phyloP scores from a whole-genome alignment of 2,888 invertebrate genomes.

The Platycnemis pennipes region DNA sequence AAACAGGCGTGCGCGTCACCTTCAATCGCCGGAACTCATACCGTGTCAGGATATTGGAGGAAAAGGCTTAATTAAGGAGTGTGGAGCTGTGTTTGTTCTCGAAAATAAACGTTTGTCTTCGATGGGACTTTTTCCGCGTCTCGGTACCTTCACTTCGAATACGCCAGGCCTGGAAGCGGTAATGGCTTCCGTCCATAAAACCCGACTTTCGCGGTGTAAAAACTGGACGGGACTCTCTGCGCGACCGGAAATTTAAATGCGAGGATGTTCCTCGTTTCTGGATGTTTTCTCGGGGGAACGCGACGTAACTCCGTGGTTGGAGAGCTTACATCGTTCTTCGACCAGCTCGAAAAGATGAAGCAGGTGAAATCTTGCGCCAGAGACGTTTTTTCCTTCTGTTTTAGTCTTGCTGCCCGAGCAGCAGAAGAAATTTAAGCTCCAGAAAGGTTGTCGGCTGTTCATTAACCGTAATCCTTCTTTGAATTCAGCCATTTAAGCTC shows the following conservation, averaged over 20 bases:
- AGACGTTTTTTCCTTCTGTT: not conserved
- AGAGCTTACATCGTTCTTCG: not conserved
- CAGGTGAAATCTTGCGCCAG: not conserved
- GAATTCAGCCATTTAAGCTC: not conserved
- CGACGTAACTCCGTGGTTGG: not conserved
- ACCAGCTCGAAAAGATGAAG: not conserved
- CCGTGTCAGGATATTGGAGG: not conserved
- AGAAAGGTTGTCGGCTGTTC: not conserved
- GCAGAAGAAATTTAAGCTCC: not conserved
- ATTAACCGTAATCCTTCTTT: not conserved
- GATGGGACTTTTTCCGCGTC: not conserved
- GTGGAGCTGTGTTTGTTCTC: not conserved
- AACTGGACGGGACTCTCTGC: not conserved
- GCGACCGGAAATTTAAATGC: slow-evolving; percentile 20
- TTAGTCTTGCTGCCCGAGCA: not conserved
- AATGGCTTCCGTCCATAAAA: slow-evolving; percentile 19
- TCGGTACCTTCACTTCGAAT: not conserved
- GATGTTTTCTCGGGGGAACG: not conserved
- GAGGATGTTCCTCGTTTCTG: slow-evolving; percentile 1
- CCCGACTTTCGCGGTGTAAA: not conserved
- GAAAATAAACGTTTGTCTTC: slow-evolving; percentile 12
- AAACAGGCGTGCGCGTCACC: slow-evolving; percentile 36
- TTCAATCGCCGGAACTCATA: slow-evolving; percentile 30
- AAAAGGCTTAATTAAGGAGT: not conserved
- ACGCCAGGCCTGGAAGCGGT: not conserved